Evolutionary conservation across 2,113 vertebrate species (phyloP), one percentile per base, ranked within the genome.

Genomic region (Cardinalis cardinalis): DNA sequence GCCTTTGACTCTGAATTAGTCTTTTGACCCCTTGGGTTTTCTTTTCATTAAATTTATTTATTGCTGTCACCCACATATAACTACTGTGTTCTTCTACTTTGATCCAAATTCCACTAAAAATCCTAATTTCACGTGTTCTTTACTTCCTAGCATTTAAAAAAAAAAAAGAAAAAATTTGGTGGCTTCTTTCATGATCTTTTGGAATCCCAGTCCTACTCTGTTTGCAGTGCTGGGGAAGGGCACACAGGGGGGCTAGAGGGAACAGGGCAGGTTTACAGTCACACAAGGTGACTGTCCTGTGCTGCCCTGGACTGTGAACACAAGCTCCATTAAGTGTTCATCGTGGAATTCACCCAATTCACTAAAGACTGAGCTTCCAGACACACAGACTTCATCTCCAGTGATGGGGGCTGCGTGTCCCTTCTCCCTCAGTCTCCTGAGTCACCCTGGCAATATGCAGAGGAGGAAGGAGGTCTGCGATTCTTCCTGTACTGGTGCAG

Each of bases 31-130:
- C 31, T 70, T 0, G 0, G 7, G 10, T 25, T 76, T 92, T 70
- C 75, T 3, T 76, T 48, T 87, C 17, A 11, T 89, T 87, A 91
- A 56, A 69, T 76, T 69, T 65, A 59, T 88, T 79, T 79, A 59
- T 87, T 63, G 60, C 78, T 64, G 36, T 93, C 56, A 82, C 26
- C 11, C 16, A 1, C 10, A 6, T 68, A 16, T 36, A 43, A 74
- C 28, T 44, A 53, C 51, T 26, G 59, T 17, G 21, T 61, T 81
- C 25, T 49, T 65, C 32, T 87, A n/a, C 29, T 91, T 83, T 82
- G 51, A 84, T 48, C 40, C 48, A 38, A 6, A 7, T 83, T 93
- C 72, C 92, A 32, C 18, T 46, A 60, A 64, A 91, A 94, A 83
- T 70, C 36, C 17, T 71, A 46, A 29, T 92, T 71, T 87, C n/a